phyloP scores from a whole-genome alignment of 1,140 invertebrate species.

The Chrysoperla carnea region DNA sequence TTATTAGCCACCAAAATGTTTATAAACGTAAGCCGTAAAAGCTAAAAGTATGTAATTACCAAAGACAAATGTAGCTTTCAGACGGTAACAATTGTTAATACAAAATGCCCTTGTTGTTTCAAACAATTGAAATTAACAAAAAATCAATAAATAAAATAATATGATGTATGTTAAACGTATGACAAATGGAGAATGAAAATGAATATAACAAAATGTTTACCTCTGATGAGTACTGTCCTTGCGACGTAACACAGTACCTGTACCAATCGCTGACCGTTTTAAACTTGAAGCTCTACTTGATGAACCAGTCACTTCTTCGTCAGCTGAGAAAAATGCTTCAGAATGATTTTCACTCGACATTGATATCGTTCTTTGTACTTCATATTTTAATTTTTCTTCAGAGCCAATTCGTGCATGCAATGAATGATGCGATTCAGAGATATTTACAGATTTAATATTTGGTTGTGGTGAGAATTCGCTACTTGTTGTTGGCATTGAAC shows the following conservation, averaged over 20 bases:
- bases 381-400: slow-evolving; percentile 29
- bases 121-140: too few relatives aligned
- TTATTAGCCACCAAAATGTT: too few relatives aligned
- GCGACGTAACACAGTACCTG: slow-evolving; percentile 24
- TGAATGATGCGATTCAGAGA: slow-evolving; percentile 41
- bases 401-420: slow-evolving; percentile 31
- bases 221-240: slow-evolving; percentile 19
- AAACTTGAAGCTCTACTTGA: slow-evolving; percentile 40
- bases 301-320: slow-evolving; percentile 54
- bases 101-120: too few relatives aligned
- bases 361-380: slow-evolving; percentile 57
- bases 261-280: slow-evolving; percentile 37
- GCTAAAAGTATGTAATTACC: too few relatives aligned
- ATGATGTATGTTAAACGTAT: too few relatives aligned
- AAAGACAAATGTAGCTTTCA: too few relatives aligned
- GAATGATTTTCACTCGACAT: slow-evolving; percentile 79
- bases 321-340: slow-evolving; percentile 79
- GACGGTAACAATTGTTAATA: too few relatives aligned
- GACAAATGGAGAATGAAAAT: background rate
- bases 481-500: slow-evolving; percentile 18
- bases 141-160: too few relatives aligned
- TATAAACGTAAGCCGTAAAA: too few relatives aligned
- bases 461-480: slow-evolving; percentile 19
- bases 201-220: background rate
- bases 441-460: slow-evolving; percentile 25